Conservation (phyloP, 2,888 invertebrate genomes). For the Bellardia pandia region DNA sequence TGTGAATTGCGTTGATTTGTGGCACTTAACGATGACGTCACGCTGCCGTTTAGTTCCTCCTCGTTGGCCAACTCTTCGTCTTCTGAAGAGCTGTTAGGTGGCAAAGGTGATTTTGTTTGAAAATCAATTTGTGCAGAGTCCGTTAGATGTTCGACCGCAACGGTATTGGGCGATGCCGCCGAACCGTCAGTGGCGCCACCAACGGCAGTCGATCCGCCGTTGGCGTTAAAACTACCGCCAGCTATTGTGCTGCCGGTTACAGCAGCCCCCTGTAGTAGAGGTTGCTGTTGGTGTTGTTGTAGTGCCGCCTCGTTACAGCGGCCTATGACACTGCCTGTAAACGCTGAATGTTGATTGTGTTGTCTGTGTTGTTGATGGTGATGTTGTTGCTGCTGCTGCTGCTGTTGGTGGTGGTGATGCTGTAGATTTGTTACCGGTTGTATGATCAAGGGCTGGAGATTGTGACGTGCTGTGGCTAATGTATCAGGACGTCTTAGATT, state of each 20-base stretch:
- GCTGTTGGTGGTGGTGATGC: constrained; percentile 77
- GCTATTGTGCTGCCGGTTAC: constrained; percentile 80
- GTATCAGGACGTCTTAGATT: constrained; percentile 80
- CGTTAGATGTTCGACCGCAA: constrained; percentile 78
- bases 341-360: constrained; percentile 69
- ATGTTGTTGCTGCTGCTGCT: constrained; percentile 70
- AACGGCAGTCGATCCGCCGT: constrained; percentile 80
- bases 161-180: constrained; percentile 74
- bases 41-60: constrained; percentile 81
- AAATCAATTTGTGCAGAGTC: constrained; percentile 83
- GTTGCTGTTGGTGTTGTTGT: constrained; percentile 70
- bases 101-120: constrained; percentile 83
- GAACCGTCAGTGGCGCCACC: constrained; percentile 73
- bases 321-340: constrained; percentile 73
- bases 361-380: constrained; percentile 64
- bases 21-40: constrained; percentile 80
- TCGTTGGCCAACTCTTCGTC: constrained; percentile 87
- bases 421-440: constrained; percentile 74
- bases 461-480: constrained; percentile 77
- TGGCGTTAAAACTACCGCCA: constrained; percentile 82
- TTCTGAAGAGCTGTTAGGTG: constrained; percentile 85
- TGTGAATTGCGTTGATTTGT: constrained; percentile 88
- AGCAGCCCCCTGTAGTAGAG: constrained; percentile 69
- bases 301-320: constrained; percentile 69
- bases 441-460: constrained; percentile 76